Evolutionary conservation across 2,888 invertebrate genomes (phyloP), one percentile per base, ranked within the genome.

Genomic region (Xestia sexstrigata): DNA sequence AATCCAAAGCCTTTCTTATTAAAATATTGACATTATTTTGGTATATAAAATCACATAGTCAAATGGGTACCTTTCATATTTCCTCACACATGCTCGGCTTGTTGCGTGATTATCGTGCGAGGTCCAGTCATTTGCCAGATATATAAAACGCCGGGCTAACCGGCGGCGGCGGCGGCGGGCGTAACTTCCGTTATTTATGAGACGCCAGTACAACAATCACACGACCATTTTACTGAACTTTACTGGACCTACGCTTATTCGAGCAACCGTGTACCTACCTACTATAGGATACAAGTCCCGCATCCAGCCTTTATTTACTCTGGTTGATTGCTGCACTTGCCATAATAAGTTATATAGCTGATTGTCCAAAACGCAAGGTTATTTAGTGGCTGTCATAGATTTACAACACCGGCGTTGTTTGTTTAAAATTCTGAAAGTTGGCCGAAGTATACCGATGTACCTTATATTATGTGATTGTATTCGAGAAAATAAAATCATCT

Each of bases 131-230:
- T 69, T 58, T 60, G 39, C 55, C 72, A 74, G n/a, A 52, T 47
- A 68, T 47, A 68, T 68, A 76, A 76, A 81, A 68, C 11, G 23
- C 42, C 65, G 15, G 26, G 30, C 63, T 30, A 68, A 68, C 26
- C 15, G 30, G 11, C 9, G 23, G 23, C 52, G n/a, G 15, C 26
- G 26, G 20, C 20, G 20, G 30, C 67, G 42, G 30, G 23, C 42
- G 67, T 75, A 67, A 47, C 76, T 58, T 79, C 76, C n/a, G 52
- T 55, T 75, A 75, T 81, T 79, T 47, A 55, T 55, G 67, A 74
- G 67, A 42, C 74, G 26, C 20, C 15, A 30, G 62, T 30, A 67
- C 52, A 75, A 79, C 30, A 75, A 45, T 66, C 74, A 52, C 17
- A 60, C 62, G 47, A 68, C 39, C 55, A 55, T 81, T 76, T 63